Percentiles rank a stretch among this genome's conserved stretches.
phyloP scores from a whole-genome alignment of 1,140 invertebrate species.

The Coelopa frigida region DNA sequence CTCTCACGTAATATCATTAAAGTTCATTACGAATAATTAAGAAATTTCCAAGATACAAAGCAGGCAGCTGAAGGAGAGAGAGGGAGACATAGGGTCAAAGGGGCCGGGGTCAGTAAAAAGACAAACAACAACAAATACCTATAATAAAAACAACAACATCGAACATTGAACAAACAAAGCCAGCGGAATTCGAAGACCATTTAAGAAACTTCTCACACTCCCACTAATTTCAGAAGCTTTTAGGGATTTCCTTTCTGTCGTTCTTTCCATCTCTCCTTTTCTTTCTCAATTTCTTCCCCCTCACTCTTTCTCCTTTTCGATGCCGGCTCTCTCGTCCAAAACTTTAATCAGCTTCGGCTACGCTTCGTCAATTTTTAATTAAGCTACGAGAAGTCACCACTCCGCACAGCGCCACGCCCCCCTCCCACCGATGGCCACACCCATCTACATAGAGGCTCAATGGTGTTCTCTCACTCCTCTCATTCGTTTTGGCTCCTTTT shows the following conservation, averaged over 20 bases:
- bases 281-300: background rate
- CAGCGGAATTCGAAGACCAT: slow-evolving; percentile 9
- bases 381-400: background rate
- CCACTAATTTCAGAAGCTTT: too few relatives aligned
- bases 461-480: background rate
- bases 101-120: too few relatives aligned
- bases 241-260: background rate
- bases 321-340: background rate
- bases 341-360: slow-evolving; percentile 5
- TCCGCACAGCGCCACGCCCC: background rate
- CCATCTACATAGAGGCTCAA: background rate
- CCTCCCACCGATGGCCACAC: background rate
- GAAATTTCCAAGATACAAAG: too few relatives aligned
- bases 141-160: too few relatives aligned
- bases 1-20: slow-evolving; percentile 11
- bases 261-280: background rate
- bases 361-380: slow-evolving; percentile 15
- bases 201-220: slow-evolving; percentile 2
- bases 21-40: slow-evolving; percentile 13
- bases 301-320: background rate
- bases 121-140: too few relatives aligned
- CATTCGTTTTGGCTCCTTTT: background rate
- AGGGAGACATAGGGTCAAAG: too few relatives aligned
- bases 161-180: too few relatives aligned
- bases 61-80: too few relatives aligned